Base-by-base conservation (phyloP, 1,140 invertebrate species). In the Formica selysi region DNA sequence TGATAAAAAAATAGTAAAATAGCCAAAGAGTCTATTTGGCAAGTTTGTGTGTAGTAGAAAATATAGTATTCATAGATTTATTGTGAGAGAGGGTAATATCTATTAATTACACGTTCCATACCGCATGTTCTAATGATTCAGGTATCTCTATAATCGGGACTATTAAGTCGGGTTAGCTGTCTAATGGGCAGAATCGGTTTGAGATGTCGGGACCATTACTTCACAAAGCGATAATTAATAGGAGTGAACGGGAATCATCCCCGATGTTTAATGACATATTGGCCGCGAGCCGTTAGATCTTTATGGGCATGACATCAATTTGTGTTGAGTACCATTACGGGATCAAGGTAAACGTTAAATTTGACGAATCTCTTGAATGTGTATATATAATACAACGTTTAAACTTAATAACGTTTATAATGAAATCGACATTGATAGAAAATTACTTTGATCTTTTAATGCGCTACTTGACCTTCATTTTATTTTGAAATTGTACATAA, bases 101-200 rank as follows among this genome's bases (percentile, higher is more conserved):
- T 89, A 85, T 88, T 88, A 89, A 89, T 88, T 89, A 86, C 61
- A 86, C 62, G 64, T 87, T 89, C 41, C 51, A 26, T 48, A 26
- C 57, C 29, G 54, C 51, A 48, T 86, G 61, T 74, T 10, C 41
- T 70, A 88, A 89, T 81, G 70, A 41, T 64, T 57, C 38, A 51
- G 6, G n/a, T 89, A 86, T 76, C 64, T 81, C 57, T 76, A 32
- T 80, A 65, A 86, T 87, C 62, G 44, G 22, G 62, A 71, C 61
- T 68, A 84, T 89, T 89, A 89, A 89, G 64, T 54, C 74, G 38
- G 29, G 38, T 70, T 67, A 62, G 41, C 68, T 41, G 44, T 57
- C 57, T 84, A 88, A 88, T 62, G 62, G 61, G 11, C 26, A 32
- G 22, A 65, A 88, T 89, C 76, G 38, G 22, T 81, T 54, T 70